These are phyloP conservation scores for Bombycilla garrulus DNA, from an alignment of 2,113 vertebrate species.

Conservation along the genomic window DNA sequence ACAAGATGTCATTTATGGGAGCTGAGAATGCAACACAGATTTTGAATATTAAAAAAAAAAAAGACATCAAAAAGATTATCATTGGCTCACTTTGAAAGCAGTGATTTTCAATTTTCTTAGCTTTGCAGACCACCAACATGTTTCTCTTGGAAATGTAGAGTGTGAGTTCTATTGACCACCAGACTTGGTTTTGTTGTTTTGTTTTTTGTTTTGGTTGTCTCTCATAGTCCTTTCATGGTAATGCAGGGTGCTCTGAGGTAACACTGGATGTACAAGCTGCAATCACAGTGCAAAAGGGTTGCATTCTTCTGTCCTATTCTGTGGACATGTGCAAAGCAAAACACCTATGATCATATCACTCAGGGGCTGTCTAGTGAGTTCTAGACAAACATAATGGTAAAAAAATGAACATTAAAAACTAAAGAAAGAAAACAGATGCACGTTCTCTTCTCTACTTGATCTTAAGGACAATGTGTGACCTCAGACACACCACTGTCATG, in stretches of 20 bases:
- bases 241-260: neutral
- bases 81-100: slow-evolving; percentile 27
- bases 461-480: neutral
- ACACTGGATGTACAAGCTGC: neutral
- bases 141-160: slow-evolving; percentile 38
- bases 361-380: neutral
- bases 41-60: neutral
- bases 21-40: slow-evolving; percentile 43
- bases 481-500: neutral
- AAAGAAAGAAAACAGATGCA: neutral
- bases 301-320: neutral
- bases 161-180: neutral
- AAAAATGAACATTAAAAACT: neutral
- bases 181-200: neutral
- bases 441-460: neutral
- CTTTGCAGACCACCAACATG: slow-evolving; percentile 46
- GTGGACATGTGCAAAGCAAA: neutral
- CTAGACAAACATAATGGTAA: neutral
- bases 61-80: slow-evolving; percentile 38
- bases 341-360: accelerated
- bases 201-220: neutral
- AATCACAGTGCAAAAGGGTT: neutral
- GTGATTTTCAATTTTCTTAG: slow-evolving; percentile 16
- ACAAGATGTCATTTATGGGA: slow-evolving; percentile 36
- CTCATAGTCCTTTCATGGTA: neutral